phyloP scores from a whole-genome alignment of 2,888 invertebrate genomes.

The Ecliptopera silaceata region DNA sequence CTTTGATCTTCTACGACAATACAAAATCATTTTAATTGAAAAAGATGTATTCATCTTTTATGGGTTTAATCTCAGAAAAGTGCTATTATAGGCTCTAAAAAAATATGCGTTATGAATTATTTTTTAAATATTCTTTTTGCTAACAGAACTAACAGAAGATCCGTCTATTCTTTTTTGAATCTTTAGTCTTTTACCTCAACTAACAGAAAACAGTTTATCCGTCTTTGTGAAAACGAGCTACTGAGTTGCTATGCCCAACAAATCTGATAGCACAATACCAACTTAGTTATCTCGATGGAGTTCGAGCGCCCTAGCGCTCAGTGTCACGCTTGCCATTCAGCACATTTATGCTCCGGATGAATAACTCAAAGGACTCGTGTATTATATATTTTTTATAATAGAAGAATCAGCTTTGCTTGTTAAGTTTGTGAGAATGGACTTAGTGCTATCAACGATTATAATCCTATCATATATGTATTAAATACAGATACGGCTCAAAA shows the following conservation, averaged over 20 bases:
- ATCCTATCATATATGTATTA: too few species aligned
- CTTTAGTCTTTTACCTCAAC: too few species aligned
- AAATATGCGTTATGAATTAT: too few species aligned
- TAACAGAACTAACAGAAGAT: too few species aligned
- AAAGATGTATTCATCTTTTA: too few species aligned
- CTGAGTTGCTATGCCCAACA: constrained; percentile 23
- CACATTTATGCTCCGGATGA: constrained; percentile 13
- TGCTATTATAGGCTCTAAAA: too few species aligned
- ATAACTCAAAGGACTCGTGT: not conserved
- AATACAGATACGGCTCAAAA: too few species aligned
- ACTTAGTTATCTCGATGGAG: constrained; percentile 24
- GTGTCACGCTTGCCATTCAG: constrained; percentile 14
- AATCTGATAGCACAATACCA: constrained; percentile 23
- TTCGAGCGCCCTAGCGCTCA: constrained; percentile 17
- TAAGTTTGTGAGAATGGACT: too few species aligned
- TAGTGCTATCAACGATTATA: too few species aligned
- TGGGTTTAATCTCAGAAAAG: too few species aligned
- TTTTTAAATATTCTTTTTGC: too few species aligned
- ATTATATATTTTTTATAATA: not conserved
- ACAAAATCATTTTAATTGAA: not conserved
- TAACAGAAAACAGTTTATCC: constrained; percentile 1
- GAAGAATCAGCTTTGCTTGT: not conserved
- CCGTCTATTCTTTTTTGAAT: too few species aligned
- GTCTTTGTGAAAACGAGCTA: constrained; percentile 9
- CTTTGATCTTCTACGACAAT: not conserved